Evolutionary conservation across 2,888 invertebrate species (phyloP).

Genomic region (Heliconius hortense): DNA sequence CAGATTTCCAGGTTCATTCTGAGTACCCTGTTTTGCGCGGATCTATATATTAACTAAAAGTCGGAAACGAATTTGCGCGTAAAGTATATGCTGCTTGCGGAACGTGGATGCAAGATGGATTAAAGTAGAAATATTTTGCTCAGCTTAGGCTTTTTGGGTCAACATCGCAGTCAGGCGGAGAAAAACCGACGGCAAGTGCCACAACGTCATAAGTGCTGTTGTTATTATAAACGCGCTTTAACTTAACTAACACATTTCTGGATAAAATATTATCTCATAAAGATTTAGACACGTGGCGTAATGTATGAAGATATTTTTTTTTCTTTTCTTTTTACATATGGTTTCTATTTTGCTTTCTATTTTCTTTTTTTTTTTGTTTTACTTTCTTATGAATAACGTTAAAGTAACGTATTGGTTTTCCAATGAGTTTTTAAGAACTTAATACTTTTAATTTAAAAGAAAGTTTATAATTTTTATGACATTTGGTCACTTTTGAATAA

Average conservation of each 20-base stretch:
- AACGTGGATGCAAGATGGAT: constrained; percentile 3
- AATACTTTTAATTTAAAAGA: too few species aligned
- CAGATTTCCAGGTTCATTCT: too few species aligned
- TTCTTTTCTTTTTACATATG: neutral
- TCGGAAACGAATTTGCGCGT: neutral
- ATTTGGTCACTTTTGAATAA: too few species aligned
- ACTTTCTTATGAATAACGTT: too few species aligned
- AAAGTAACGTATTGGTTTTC: too few species aligned
- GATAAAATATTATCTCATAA: neutral
- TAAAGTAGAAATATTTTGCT: constrained; percentile 32
- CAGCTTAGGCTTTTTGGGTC: constrained; percentile 33
- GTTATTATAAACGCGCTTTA: constrained; percentile 25
- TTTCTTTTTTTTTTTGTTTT: neutral
- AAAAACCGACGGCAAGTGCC: constrained; percentile 31
- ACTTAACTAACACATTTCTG: constrained; percentile 13
- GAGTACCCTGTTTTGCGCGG: too few species aligned
- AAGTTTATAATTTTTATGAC: too few species aligned
- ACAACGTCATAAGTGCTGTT: constrained; percentile 18
- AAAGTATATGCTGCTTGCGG: neutral
- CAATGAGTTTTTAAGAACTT: too few species aligned
- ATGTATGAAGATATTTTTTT: neutral
- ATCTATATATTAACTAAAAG: neutral
- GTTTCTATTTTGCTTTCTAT: neutral
- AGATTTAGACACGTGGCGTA: neutral
- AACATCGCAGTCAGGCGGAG: constrained; percentile 33